Conservation (phyloP, 2,888 invertebrate genomes). For the Acanthosepion esculentum region DNA sequence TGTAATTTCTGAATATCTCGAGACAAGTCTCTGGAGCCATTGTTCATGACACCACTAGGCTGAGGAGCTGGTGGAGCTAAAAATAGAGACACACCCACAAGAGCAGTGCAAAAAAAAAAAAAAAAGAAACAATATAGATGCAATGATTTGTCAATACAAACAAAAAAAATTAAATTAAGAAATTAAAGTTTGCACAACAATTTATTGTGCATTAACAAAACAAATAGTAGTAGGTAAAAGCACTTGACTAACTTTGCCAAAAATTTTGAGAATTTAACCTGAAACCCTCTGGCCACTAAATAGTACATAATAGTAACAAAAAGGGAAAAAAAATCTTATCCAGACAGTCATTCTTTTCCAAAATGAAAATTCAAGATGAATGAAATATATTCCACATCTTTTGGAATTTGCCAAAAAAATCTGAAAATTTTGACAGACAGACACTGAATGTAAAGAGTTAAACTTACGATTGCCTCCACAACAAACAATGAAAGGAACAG, state of each 20-base stretch:
- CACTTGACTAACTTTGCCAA: background rate
- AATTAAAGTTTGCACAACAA: background rate
- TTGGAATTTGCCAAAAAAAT: background rate
- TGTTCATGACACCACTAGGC: slow-evolving; percentile 73
- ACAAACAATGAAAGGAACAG: slow-evolving; percentile 73
- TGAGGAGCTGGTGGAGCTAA: slow-evolving; percentile 70
- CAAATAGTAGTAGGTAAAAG: background rate
- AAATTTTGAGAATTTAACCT: background rate
- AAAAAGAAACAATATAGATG: background rate
- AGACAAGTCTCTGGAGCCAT: slow-evolving; percentile 73
- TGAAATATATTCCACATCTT: background rate
- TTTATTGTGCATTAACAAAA: background rate
- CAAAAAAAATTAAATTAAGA: no score
- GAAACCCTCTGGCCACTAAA: background rate
- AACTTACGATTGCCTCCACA: slow-evolving; percentile 74
- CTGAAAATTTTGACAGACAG: background rate
- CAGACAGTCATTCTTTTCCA: background rate
- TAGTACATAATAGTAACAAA: background rate
- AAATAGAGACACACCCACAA: slow-evolving; percentile 39
- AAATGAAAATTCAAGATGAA: background rate
- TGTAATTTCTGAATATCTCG: slow-evolving; percentile 91
- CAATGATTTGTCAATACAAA: no score
- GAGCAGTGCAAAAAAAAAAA: background rate
- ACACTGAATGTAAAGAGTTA: background rate
- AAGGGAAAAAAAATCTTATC: background rate